These are phyloP conservation scores for human DNA, from an alignment of 2,113 vertebrate genomes.

Conservation along the genomic window DNA sequence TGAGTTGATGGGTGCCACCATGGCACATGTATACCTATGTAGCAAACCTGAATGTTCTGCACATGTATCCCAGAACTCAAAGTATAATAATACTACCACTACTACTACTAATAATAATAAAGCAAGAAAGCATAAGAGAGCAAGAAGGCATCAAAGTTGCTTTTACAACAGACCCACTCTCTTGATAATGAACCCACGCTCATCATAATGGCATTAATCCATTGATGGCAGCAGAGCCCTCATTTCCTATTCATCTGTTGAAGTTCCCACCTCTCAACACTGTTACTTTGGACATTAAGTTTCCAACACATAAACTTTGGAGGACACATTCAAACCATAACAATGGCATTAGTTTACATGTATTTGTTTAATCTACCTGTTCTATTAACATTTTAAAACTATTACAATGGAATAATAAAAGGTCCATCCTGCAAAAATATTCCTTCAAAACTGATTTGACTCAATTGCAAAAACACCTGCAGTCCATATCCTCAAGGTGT, in stretches of 20 bases:
- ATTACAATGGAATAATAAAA: slow-evolving; percentile 5
- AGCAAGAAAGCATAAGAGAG: neutral
- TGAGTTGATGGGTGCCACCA: no score
- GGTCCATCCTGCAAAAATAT: neutral
- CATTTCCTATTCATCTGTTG: neutral
- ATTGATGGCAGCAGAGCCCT: neutral
- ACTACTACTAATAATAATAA: no score
- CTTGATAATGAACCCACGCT: neutral
- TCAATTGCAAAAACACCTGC: slow-evolving; percentile 21
- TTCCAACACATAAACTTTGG: neutral
- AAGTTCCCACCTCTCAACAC: neutral
- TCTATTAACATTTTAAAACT: slow-evolving; percentile 25
- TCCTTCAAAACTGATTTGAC: slow-evolving; percentile 19
- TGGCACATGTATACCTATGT: no score
- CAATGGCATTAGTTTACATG: neutral
- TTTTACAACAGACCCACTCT: neutral
- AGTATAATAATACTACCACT: no score
- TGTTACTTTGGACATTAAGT: neutral
- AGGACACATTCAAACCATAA: neutral
- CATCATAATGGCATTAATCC: neutral
- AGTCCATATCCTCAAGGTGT: neutral
- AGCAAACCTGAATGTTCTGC: no score
- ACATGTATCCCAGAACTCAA: no score
- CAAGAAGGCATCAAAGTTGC: neutral
- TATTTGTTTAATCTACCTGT: slow-evolving; percentile 30